Evolutionary conservation across 2,888 invertebrate species (phyloP).

Genomic region (Microctonus aethiopoides): DNA sequence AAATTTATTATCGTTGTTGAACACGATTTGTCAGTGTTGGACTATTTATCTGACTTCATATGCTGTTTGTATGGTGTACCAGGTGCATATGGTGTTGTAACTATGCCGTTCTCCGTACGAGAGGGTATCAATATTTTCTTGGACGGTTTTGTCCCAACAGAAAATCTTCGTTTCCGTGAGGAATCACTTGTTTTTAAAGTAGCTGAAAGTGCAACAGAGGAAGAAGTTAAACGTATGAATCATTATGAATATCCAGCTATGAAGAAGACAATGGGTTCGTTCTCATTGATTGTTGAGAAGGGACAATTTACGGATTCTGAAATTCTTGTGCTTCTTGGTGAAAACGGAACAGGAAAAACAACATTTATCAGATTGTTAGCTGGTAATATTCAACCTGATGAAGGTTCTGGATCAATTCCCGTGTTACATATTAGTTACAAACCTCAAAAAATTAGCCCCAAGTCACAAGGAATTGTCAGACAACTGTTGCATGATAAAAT

Average conservation of each 20-base stretch:
- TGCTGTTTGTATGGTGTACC: constrained; percentile 98
- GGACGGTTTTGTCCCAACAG: constrained; percentile 99
- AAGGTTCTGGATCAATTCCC: constrained; percentile 81
- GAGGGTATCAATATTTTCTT: constrained; percentile 99
- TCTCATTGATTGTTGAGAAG: constrained; percentile 81
- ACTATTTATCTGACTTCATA: constrained; percentile 98
- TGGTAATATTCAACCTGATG: constrained; percentile 93
- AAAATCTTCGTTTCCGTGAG: constrained; percentile 98
- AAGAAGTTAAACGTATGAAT: constrained; percentile 96
- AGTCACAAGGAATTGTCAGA: constrained; percentile 92
- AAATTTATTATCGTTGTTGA: constrained; percentile 99
- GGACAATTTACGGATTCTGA: constrained; percentile 99
- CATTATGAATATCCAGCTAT: constrained; percentile 96
- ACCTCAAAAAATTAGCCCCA: constrained; percentile 99
- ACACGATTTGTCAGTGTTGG: constrained; percentile 98
- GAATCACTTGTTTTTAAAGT: constrained; percentile 98
- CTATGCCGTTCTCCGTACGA: constrained; percentile 99
- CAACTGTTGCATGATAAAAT: constrained; percentile 96
- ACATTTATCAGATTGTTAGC: constrained; percentile 99
- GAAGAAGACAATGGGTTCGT: constrained; percentile 85
- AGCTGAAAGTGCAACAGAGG: constrained; percentile 96
- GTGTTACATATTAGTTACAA: constrained; percentile 98
- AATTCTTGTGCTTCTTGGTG: constrained; percentile 95
- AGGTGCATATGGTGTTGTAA: constrained; percentile 99
- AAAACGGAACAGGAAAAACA: constrained; percentile 99